A percentile compares a stretch with the other conserved stretches of the same genome.
phyloP scores from a whole-genome alignment of 2,888 invertebrate species.

The Lysandra coridon region DNA sequence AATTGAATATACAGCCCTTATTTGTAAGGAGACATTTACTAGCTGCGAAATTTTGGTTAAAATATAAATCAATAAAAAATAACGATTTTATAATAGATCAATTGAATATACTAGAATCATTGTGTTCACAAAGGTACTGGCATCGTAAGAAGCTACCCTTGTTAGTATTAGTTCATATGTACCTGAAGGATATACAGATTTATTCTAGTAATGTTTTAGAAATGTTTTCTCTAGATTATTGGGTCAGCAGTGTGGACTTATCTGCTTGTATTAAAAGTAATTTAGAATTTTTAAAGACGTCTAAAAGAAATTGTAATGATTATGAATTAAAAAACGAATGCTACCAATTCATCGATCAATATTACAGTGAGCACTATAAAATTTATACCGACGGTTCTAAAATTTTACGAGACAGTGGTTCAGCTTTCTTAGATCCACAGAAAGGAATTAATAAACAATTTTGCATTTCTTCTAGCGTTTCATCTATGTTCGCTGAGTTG shows the following conservation, averaged over 20 bases:
- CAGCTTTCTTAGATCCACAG: not conserved
- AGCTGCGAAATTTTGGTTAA: too few relatives aligned
- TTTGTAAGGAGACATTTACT: too few relatives aligned
- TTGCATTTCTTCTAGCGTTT: not conserved
- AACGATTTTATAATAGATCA: too few relatives aligned
- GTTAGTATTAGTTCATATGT: not conserved
- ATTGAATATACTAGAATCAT: not conserved
- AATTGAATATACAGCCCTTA: too few relatives aligned
- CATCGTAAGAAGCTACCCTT: not conserved
- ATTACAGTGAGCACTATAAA: slow-evolving; percentile 8
- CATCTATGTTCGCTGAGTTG: not conserved
- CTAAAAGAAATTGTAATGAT: not conserved
- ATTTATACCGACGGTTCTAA: slow-evolving; percentile 23
- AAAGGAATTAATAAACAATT: not conserved
- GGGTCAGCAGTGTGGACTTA: slow-evolving; percentile 7
- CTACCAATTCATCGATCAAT: not conserved
- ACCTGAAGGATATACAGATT: not conserved
- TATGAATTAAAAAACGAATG: slow-evolving; percentile 4
- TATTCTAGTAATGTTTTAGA: not conserved
- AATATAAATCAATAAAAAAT: too few relatives aligned
- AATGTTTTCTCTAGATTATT: slow-evolving; percentile 20
- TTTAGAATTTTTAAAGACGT: not conserved
- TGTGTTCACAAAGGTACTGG: not conserved
- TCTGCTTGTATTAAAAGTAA: slow-evolving; percentile 4
- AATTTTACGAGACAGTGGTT: not conserved